Evolutionary conservation across 2,888 invertebrate genomes (phyloP), one percentile per base, ranked within the genome.

Genomic region (Nebria brevicollis): DNA sequence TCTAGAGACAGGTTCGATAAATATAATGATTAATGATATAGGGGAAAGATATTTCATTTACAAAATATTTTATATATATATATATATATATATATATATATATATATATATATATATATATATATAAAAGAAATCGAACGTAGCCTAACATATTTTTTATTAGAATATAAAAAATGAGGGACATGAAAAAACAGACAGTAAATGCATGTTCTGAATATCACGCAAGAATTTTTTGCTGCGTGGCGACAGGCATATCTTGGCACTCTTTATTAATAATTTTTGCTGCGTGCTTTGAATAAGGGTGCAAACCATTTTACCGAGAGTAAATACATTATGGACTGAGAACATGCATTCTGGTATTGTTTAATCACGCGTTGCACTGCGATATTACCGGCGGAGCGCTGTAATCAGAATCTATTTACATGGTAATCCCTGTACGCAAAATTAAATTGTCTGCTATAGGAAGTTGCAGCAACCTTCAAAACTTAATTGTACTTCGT

Each of bases 281-380:
- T 54, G 54, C 11, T 54, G 54, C 54, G 54, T 54, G 54, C 8
- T 7, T 54, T 8, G 54, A 54, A 13, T 15, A 25, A 13, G 70
- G 70, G n/a, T 15, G 25, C 13, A 26, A 68, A 70, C 70, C 25
- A 70, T 34, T 34, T 25, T 15, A 25, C 70, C 26, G 26, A 11
- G 26, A 26, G 70, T 11, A 70, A 70, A 70, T 70, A 70, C 70
- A 25, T 70, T 70, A 70, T 20, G 34, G 70, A 70, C 26, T 70
- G 70, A 25, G 1, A 20, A 10, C 25, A 34, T 34, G 54, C 70
- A 25, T 70, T 15, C 70, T 26, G 6, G 70, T 20, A 70, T 70
- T 70, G 70, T 70, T 70, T 70, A 70, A 70, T 70, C 26, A 26
- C 25, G 70, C 70, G 70, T 70, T 70, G 13, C 54, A 70, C 70